A percentile compares a stretch with the other conserved stretches of the same genome.
phyloP scores from a whole-genome alignment of 2,797 vertebrate genomes.

The Periparus ater region DNA sequence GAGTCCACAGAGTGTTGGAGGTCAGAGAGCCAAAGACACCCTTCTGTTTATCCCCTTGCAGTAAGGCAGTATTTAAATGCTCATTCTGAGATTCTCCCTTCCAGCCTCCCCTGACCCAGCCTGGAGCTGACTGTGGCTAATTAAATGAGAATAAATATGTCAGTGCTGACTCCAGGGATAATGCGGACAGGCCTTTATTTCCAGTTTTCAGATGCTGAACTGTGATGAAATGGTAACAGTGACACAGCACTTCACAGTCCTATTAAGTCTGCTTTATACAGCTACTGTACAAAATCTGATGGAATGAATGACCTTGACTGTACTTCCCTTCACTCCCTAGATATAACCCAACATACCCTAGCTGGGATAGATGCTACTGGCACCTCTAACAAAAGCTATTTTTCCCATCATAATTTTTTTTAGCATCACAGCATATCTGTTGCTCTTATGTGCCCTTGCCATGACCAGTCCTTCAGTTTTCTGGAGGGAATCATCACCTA shows the following conservation, averaged over 20 bases:
- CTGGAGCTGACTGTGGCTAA: not conserved
- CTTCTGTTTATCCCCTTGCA: not conserved
- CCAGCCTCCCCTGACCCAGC: not conserved
- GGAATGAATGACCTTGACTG: not conserved
- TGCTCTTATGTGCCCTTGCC: not conserved
- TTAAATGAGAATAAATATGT: conserved; percentile 12
- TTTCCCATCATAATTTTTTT: not conserved
- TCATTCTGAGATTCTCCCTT: not conserved
- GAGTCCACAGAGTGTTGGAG: not conserved
- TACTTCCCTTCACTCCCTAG: not conserved
- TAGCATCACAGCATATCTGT: not conserved
- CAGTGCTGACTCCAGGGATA: not conserved
- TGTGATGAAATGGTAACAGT: not conserved
- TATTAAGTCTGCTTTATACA: not conserved
- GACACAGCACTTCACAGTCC: rapidly evolving
- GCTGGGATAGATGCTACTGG: not conserved
- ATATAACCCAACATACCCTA: not conserved
- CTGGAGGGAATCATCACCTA: not conserved
- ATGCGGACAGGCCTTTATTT: not conserved
- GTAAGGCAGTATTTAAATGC: not conserved
- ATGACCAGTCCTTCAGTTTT: not conserved
- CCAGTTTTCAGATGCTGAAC: not conserved
- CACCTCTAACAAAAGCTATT: not conserved
- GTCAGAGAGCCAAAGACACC: not conserved
- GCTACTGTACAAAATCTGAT: not conserved